A percentile compares a stretch with the other conserved stretches of the same genome.
Evolutionary conservation across 2,888 invertebrate species (phyloP).

Genomic region (Linnaemya vulpina): DNA sequence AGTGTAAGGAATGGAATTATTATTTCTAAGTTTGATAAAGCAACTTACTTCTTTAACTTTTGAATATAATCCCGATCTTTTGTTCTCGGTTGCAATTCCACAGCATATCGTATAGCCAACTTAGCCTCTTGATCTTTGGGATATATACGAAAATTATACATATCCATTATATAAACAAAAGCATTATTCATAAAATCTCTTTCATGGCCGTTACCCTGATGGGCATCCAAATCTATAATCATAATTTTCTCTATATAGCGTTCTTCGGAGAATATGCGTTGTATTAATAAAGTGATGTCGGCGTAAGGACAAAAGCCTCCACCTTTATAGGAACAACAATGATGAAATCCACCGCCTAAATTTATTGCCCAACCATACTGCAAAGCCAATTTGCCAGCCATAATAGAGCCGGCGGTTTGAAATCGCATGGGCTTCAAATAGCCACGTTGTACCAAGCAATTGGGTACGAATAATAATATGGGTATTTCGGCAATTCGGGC

Average conservation of each 20-base stretch:
- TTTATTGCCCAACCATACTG: slow-evolving; percentile 95
- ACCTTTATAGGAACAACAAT: slow-evolving; percentile 89
- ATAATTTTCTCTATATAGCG: slow-evolving; percentile 87
- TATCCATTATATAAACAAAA: slow-evolving; percentile 93
- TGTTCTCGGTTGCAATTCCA: slow-evolving; percentile 86
- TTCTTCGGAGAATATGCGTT: slow-evolving; percentile 86
- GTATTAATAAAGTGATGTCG: slow-evolving; percentile 91
- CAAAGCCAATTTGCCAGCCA: slow-evolving; percentile 92
- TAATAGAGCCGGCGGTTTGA: slow-evolving; percentile 91
- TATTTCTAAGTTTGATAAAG: neutral
- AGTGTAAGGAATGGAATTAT: neutral
- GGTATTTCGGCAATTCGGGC: slow-evolving; percentile 92
- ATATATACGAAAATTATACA: slow-evolving; percentile 92
- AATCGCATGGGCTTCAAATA: slow-evolving; percentile 91
- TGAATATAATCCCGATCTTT: slow-evolving; percentile 88
- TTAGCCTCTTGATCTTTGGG: slow-evolving; percentile 90
- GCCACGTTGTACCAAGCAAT: slow-evolving; percentile 88
- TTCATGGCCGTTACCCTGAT: slow-evolving; percentile 96
- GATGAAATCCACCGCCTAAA: slow-evolving; percentile 95
- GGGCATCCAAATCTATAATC: slow-evolving; percentile 96
- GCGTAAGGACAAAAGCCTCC: slow-evolving; percentile 96
- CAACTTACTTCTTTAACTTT: slow-evolving; percentile 85
- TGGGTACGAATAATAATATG: slow-evolving; percentile 89
- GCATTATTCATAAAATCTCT: slow-evolving; percentile 89
- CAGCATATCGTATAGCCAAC: slow-evolving; percentile 87